Evolutionary conservation across 2,113 vertebrate genomes (phyloP), one percentile per base, ranked within the genome.

Genomic region (Amphilophus citrinellus): DNA sequence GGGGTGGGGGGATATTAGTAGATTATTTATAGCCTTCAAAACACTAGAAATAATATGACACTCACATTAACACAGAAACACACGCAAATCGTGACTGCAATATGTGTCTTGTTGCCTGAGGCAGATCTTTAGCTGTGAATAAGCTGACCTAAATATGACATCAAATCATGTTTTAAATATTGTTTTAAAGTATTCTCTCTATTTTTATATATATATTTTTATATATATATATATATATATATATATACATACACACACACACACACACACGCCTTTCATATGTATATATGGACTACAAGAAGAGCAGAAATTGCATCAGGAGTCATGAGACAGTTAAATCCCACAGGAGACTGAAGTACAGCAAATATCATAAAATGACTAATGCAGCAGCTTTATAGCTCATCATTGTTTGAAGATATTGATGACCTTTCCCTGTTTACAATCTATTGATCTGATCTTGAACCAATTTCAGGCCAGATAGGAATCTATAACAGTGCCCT

Each of bases 361-460:
- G 82, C 84, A 37, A 83, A 81, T 35, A 82, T 86, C 68, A 57
- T 32, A 79, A 63, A 30, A 24, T 86, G 88, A 88, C 56, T 79
- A 78, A 90, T 80, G 78, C 62, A 30, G 75, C 58, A 65, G 76
- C 80, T 84, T 82, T 79, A 75, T 27, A 39, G 87, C 83, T 82
- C 88, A 83, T 86, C 66, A 32, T 68, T 83, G 85, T 87, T 83
- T 87, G 86, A 91, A 83, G 76, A 85, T 83, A 87, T 78, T 79
- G 85, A 91, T 82, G 87, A 91, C 83, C 86, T 79, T 88, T 75
- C 76, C 10, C 47, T 27, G 59, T 82, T 68, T 63, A 60, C n/a
- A 71, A 84, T 88, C 76, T 85, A 94, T 94, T 79, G 90, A 95
- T 93, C 79, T 56, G 82, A 91, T 90, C 86, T 87, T 84, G 61